phyloP scores from a whole-genome alignment of 2,888 invertebrate genomes.

The Synanthedon myopaeformis region DNA sequence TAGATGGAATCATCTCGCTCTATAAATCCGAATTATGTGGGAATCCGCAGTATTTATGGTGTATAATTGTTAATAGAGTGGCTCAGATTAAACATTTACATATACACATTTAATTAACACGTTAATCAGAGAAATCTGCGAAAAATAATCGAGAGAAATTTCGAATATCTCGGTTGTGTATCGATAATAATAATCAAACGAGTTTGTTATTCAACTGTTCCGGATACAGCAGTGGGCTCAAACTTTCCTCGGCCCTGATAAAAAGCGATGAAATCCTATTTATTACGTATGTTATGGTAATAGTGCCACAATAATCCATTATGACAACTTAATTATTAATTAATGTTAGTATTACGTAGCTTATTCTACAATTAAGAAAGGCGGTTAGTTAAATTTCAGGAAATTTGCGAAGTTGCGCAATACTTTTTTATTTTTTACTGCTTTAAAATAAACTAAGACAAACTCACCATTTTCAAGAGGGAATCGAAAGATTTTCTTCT shows the following conservation, averaged over 20 bases:
- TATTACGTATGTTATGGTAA: constrained; percentile 25
- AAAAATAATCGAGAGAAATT: constrained; percentile 38
- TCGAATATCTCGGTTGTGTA: constrained; percentile 22
- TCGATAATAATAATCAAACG: constrained; percentile 27
- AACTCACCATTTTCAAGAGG: constrained; percentile 57
- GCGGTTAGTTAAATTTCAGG: background rate
- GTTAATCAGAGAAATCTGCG: constrained; percentile 21
- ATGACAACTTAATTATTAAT: constrained; percentile 3
- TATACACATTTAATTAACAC: background rate
- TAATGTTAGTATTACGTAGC: constrained; percentile 7
- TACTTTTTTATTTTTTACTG: background rate
- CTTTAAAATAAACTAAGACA: constrained; percentile 4
- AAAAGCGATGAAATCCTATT: constrained; percentile 10
- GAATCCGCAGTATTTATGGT: background rate
- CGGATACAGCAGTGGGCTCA: constrained; percentile 9
- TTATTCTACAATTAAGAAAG: background rate
- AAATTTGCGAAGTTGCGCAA: background rate
- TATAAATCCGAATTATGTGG: background rate
- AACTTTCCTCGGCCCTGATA: constrained; percentile 15
- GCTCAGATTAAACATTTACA: background rate
- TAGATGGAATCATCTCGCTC: too few relatives aligned
- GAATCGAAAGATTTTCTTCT: constrained; percentile 35
- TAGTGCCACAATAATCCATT: constrained; percentile 4
- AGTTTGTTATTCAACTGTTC: constrained; percentile 39
- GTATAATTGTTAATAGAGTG: background rate